Percentiles rank a stretch among this genome's conserved stretches.
Evolutionary conservation across 2,888 invertebrate genomes (phyloP).

Genomic region (Trichopria drosophilae): DNA sequence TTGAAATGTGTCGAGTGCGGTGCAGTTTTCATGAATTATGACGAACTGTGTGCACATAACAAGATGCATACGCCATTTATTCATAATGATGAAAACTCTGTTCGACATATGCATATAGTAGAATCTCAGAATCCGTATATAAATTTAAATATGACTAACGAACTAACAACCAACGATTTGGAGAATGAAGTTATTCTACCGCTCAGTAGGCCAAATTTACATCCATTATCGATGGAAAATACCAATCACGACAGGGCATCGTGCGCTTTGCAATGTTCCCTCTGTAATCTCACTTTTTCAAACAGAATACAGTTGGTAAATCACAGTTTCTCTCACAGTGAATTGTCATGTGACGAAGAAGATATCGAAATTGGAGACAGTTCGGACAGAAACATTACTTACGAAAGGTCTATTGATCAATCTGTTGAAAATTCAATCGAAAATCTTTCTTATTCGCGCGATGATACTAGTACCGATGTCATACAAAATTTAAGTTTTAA

Average conservation of each 20-base stretch:
- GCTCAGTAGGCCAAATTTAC: slow-evolving; percentile 18
- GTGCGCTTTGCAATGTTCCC: slow-evolving; percentile 51
- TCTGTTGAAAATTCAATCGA: slow-evolving; percentile 40
- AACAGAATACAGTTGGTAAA: slow-evolving; percentile 48
- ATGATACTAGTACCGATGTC: slow-evolving; percentile 33
- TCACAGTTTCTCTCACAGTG: slow-evolving; percentile 45
- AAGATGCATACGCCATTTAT: slow-evolving; percentile 47
- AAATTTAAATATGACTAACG: slow-evolving; percentile 34
- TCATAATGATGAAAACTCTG: slow-evolving; percentile 41
- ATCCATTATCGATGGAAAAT: slow-evolving; percentile 11
- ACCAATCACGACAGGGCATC: slow-evolving; percentile 37
- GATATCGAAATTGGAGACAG: slow-evolving; percentile 48
- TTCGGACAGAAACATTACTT: slow-evolving; percentile 43
- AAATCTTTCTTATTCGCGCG: slow-evolving; percentile 42
- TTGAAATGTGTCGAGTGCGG: slow-evolving; percentile 50
- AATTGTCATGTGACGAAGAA: slow-evolving; percentile 47
- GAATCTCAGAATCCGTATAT: slow-evolving; percentile 48
- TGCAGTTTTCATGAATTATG: slow-evolving; percentile 46
- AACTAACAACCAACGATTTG: slow-evolving; percentile 10
- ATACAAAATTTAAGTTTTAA: slow-evolving; percentile 41
- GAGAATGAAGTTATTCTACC: slow-evolving; percentile 38
- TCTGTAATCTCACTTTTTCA: slow-evolving; percentile 50
- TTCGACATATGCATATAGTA: slow-evolving; percentile 50
- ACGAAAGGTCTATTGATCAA: slow-evolving; percentile 37
- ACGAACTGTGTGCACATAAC: slow-evolving; percentile 48